Evolutionary conservation across 2,888 invertebrate genomes (phyloP), one percentile per base, ranked within the genome.

Genomic region (Aplocera efformata): DNA sequence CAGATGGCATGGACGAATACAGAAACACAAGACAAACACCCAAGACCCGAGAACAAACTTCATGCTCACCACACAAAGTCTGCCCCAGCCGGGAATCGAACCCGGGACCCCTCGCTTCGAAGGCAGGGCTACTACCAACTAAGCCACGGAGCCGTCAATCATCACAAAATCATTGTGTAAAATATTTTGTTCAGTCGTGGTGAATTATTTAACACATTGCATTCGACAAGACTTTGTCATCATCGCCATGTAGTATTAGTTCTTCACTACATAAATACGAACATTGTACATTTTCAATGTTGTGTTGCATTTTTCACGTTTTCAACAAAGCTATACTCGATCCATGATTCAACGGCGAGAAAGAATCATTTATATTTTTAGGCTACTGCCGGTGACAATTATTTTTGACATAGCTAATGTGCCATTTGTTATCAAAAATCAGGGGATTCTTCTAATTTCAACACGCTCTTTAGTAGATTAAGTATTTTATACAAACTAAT

Each of bases 361-460:
- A 58, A 60, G 58, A 65, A 64, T 72, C 62, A 63, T 53, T 29
- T 48, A 44, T 77, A 79, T 72, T 68, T 78, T 77, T 72, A 75
- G 69, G 67, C 53, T 43, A 35, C 43, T 56, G 42, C 44, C 55
- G 56, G 51, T 63, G 64, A 69, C 67, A 72, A 68, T 66, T 61
- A 66, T 67, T 70, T 55, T 46, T 32, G 44, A 27, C 26, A 31
- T 40, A 23, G 39, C 41, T 20, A 42, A 36, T 37, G 34, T 38
- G 46, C 50, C 49, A 49, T 36, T 39, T 28, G 24, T 33, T 48
- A n/a, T n/a, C n/a, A n/a, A n/a, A n/a, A n/a, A n/a, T n/a, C n/a
- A n/a, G n/a, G n/a, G n/a, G n/a, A n/a, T n/a, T n/a, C n/a, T n/a
- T n/a, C n/a, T n/a, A n/a, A n/a, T n/a, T 43, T 46, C 42, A 17